Evolutionary conservation across 2,797 vertebrate species (phyloP).

Genomic region (Gallinago solitaria): DNA sequence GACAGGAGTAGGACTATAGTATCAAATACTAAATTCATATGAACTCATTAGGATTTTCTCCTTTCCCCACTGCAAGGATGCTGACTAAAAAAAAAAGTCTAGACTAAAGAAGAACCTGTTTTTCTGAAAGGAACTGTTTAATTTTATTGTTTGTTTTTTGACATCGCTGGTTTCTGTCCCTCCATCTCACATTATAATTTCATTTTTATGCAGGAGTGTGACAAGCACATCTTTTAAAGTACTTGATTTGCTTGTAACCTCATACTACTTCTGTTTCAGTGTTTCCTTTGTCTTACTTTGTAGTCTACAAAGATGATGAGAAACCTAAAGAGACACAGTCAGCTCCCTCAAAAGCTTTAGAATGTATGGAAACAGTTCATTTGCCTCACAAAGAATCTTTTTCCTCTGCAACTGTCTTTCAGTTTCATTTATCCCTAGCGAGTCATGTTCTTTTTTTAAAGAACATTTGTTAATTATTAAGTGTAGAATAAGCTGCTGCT

Average conservation of each 20-base stretch:
- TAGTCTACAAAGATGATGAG: background rate
- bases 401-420: background rate
- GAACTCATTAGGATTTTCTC: background rate
- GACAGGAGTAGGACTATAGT: background rate
- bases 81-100: background rate
- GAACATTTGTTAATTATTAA: background rate
- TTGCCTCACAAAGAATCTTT: background rate
- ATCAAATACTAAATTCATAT: background rate
- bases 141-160: background rate
- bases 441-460: background rate
- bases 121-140: background rate
- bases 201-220: background rate
- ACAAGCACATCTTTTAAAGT: background rate
- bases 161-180: background rate
- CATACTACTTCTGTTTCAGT: background rate
- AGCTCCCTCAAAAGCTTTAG: background rate
- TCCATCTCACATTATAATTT: background rate
- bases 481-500: background rate
- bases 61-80: background rate
- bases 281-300: background rate
- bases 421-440: background rate
- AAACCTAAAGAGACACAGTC: background rate
- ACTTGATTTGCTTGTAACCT: background rate
- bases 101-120: background rate
- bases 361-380: background rate